Evolutionary conservation across 2,113 vertebrate species (phyloP).

Genomic region (Muscicapa adusta): DNA sequence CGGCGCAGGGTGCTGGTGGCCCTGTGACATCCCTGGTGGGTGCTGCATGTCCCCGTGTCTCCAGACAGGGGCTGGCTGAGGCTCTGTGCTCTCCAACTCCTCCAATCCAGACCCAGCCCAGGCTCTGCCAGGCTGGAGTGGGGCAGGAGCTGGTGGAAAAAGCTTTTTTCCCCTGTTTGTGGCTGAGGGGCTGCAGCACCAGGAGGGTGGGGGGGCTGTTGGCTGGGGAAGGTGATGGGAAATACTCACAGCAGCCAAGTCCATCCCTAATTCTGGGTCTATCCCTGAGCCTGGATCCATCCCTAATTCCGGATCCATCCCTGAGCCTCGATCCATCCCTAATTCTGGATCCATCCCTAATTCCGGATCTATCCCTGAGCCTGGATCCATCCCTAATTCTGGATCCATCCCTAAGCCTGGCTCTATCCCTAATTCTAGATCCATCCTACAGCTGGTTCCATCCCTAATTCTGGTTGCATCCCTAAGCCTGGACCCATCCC

Average conservation of each 20-base stretch:
- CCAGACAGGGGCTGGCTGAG: fast-evolving
- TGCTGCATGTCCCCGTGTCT: fast-evolving
- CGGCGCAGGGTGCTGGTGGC: fast-evolving
- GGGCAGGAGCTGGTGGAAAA: background rate
- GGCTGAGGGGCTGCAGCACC: background rate
- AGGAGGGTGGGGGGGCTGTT: fast-evolving
- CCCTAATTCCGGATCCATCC: background rate
- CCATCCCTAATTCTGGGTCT: background rate
- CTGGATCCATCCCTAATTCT: too few species aligned
- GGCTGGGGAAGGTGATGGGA: background rate
- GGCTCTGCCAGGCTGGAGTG: fast-evolving
- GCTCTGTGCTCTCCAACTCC: background rate
- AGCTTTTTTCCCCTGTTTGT: fast-evolving
- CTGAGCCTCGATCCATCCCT: background rate
- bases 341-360: background rate
- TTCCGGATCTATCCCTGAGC: too few species aligned
- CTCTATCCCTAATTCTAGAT: background rate
- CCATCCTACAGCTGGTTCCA: too few species aligned
- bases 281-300: too few species aligned
- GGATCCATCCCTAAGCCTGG: background rate
- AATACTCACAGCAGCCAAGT: background rate
- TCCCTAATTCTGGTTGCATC: background rate
- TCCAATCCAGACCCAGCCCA: fast-evolving
- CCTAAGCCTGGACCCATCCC: background rate
- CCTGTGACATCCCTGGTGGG: fast-evolving